Conservation (phyloP, 2,113 vertebrate genomes). For the Rhinogobius similis region DNA sequence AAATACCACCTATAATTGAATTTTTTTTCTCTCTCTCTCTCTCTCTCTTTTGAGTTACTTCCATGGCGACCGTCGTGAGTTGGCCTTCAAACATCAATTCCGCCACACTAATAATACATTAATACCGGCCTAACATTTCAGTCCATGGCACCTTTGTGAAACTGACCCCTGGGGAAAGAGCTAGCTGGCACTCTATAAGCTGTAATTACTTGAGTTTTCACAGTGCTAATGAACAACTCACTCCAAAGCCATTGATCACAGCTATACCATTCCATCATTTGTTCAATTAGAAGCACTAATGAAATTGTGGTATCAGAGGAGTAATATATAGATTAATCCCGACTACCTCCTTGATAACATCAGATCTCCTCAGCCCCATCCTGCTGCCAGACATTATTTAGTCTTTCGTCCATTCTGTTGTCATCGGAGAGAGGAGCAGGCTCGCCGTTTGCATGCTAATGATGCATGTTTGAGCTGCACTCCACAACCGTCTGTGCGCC, state of each 20-base stretch:
- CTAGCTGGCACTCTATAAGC: conserved; percentile 15
- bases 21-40: no score
- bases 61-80: background rate
- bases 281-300: conserved; percentile 52
- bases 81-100: background rate
- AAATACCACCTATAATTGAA: background rate
- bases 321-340: conserved; percentile 52
- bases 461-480: conserved; percentile 64
- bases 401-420: conserved; percentile 53
- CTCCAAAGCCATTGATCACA: conserved; percentile 48
- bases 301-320: conserved; percentile 48
- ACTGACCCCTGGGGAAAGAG: conserved; percentile 24
- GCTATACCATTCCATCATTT: conserved; percentile 23
- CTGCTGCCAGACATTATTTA: conserved; percentile 56
- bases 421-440: conserved; percentile 50
- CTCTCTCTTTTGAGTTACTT: no score
- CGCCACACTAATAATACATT: background rate
- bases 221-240: conserved; percentile 40
- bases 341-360: conserved; percentile 54
- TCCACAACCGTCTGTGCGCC: conserved; percentile 52
- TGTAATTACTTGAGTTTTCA: conserved; percentile 49
- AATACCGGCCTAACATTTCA: background rate
- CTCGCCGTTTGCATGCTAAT: conserved; percentile 64
- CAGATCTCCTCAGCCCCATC: conserved; percentile 47
- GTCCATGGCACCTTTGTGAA: background rate